Evolutionary conservation across 1,140 invertebrate species (phyloP), one percentile per base, ranked within the genome.

Genomic region (Lepidurus couesii): DNA sequence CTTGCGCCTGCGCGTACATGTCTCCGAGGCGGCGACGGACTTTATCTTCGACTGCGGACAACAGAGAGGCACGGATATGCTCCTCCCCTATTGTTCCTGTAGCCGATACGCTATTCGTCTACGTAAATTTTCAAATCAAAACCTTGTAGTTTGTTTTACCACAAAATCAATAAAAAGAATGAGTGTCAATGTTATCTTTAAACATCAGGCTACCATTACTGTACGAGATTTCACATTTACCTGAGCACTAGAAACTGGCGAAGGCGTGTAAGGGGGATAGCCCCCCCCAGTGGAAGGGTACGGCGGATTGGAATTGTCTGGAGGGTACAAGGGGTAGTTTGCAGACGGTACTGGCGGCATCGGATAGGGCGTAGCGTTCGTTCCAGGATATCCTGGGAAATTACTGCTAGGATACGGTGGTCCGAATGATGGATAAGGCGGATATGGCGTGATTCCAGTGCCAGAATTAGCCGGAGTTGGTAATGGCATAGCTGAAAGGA

Each of bases 41-140:
- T 87, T 97, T 98, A 84, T 99, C 96, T 86, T 97, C 95, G 1
- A 98, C 94, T 21, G 97, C 97, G 75, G 95, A 96, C 2, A 98
- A 85, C 10, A 99, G 86, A 42, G 97, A 98, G 73, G 93, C 94
- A 83, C 94, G 91, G 75, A 99, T 95, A 84, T 98, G 96, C 84
- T 97, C 95, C 83, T 98, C 95, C 73, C 95, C 94, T 73, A 98
- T 96, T 16, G 95, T 97, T 16, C 92, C 93, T 21, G 80, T 78
- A 45, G 43, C 76, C 24, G 81, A 76, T 73, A 77, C 78, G 13
- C 73, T 75, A 34, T 77, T 42, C 34, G 81, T 53, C 53, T 65
- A 65, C 16, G 21, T 65, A 65, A 13, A 65, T 11, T 65, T 65
- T 9, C 8, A 65, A 11, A n/a, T n/a, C 6, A 47, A 16, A 47